Conservation (phyloP, 2,113 vertebrate species). For the Tyrannus savana region DNA sequence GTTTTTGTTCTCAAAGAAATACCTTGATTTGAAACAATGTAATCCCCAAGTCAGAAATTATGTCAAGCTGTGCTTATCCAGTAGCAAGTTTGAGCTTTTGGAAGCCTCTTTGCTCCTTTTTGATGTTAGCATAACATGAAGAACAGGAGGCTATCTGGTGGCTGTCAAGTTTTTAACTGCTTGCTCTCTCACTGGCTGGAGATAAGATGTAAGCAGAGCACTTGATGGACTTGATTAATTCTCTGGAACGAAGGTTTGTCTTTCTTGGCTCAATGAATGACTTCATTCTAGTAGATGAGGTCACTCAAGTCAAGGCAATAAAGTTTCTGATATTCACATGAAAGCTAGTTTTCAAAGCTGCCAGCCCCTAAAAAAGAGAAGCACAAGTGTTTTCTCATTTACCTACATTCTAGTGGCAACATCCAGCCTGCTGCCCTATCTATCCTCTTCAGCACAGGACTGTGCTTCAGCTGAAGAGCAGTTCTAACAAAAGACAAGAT, state of each 20-base stretch:
- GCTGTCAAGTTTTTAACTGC: slow-evolving; percentile 85
- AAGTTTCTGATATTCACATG: slow-evolving; percentile 85
- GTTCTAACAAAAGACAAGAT: not conserved
- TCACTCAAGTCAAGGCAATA: slow-evolving; percentile 88
- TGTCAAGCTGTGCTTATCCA: slow-evolving; percentile 78
- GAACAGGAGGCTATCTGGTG: slow-evolving; percentile 81
- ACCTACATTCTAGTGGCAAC: slow-evolving; percentile 40
- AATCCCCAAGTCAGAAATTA: slow-evolving; percentile 77
- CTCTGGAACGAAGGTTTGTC: slow-evolving; percentile 89
- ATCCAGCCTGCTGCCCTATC: not conserved
- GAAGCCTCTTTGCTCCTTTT: slow-evolving; percentile 72
- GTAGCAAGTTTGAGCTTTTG: slow-evolving; percentile 71
- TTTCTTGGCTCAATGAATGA: slow-evolving; percentile 87
- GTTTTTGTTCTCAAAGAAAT: slow-evolving; percentile 73
- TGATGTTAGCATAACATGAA: slow-evolving; percentile 84
- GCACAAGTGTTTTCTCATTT: slow-evolving; percentile 67
- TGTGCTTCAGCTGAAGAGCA: not conserved
- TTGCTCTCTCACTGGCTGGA: slow-evolving; percentile 76
- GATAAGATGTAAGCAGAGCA: slow-evolving; percentile 78
- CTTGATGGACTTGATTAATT: slow-evolving; percentile 91
- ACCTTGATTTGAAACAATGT: slow-evolving; percentile 72
- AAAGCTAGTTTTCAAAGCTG: slow-evolving; percentile 80
- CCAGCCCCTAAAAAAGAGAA: slow-evolving; percentile 62
- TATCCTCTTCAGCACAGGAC: not conserved
- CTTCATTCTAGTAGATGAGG: slow-evolving; percentile 92